Evolutionary conservation across 2,888 invertebrate species (phyloP).

Genomic region (Rotaria sp.): DNA sequence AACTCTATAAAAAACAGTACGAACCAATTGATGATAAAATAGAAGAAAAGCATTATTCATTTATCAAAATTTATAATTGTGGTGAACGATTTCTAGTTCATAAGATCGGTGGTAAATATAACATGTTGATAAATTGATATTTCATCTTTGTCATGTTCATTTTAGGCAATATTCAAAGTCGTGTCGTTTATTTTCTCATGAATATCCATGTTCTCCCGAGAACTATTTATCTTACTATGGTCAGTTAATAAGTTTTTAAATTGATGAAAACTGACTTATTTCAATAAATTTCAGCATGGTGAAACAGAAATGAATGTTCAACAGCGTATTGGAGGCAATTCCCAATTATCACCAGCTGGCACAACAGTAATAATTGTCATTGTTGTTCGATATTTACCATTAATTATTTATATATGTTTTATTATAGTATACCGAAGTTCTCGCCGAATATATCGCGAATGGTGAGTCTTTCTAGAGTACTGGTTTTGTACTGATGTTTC

Average conservation of each 20-base stretch:
- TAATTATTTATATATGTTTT: no score
- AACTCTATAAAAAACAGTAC: constrained; percentile 87
- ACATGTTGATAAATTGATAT: no score
- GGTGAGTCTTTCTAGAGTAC: no score
- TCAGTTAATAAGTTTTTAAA: constrained; percentile 55
- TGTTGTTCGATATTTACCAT: no score
- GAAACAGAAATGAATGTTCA: constrained; percentile 86
- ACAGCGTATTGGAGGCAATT: constrained; percentile 92
- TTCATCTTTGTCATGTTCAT: no score
- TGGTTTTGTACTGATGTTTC: no score
- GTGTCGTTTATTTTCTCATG: constrained; percentile 98
- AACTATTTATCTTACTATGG: constrained; percentile 90
- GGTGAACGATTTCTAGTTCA: constrained; percentile 59
- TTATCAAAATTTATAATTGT: constrained; percentile 79
- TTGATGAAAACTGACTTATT: not conserved
- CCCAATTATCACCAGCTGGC: constrained; percentile 76
- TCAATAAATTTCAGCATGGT: constrained; percentile 69
- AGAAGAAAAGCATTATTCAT: constrained; percentile 66
- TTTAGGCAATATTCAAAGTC: constrained; percentile 79
- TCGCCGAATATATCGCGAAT: no score
- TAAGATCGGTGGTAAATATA: constrained; percentile 53
- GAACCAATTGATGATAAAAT: constrained; percentile 76
- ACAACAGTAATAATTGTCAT: constrained; percentile 50
- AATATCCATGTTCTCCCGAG: constrained; percentile 95
- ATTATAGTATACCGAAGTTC: no score